Conservation (phyloP, 2,888 invertebrate species). For the Ectemnius lituratus region DNA sequence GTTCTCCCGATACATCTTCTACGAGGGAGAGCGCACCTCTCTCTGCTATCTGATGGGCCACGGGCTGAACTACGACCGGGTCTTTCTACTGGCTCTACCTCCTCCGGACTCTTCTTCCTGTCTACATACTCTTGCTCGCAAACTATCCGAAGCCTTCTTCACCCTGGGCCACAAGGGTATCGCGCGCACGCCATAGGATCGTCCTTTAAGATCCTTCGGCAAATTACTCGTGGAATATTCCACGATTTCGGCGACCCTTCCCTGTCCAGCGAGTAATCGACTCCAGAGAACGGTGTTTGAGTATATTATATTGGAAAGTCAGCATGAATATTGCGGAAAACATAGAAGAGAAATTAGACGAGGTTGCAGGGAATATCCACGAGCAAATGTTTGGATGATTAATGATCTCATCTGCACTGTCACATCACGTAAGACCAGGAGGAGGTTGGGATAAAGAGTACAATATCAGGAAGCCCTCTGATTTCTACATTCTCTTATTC, state of each 20-base stretch:
- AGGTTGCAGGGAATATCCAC: slow-evolving; percentile 17
- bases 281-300: too few relatives aligned
- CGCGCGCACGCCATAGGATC: slow-evolving; percentile 33
- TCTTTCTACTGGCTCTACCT: slow-evolving; percentile 36
- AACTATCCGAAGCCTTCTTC: background rate
- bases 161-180: slow-evolving; percentile 20
- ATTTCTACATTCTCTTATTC: background rate
- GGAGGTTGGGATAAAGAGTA: slow-evolving; percentile 31
- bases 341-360: slow-evolving; percentile 15
- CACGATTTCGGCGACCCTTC: background rate
- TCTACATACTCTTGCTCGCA: slow-evolving; percentile 26
- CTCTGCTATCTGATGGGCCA: slow-evolving; percentile 71
- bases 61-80: slow-evolving; percentile 71
- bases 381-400: slow-evolving; percentile 49
- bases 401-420: slow-evolving; percentile 45
- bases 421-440: slow-evolving; percentile 55
- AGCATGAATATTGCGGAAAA: background rate
- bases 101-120: slow-evolving; percentile 16
- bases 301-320: slow-evolving; percentile 13
- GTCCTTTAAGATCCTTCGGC: background rate
- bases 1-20: slow-evolving; percentile 26
- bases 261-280: too few relatives aligned
- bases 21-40: slow-evolving; percentile 18
- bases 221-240: slow-evolving; percentile 13
- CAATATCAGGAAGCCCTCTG: background rate